Evolutionary conservation across 53 echinoderm and acorn worm genomes (phyloP), one percentile per base, ranked within the genome.

Genomic region (Paracentrotus lividus): DNA sequence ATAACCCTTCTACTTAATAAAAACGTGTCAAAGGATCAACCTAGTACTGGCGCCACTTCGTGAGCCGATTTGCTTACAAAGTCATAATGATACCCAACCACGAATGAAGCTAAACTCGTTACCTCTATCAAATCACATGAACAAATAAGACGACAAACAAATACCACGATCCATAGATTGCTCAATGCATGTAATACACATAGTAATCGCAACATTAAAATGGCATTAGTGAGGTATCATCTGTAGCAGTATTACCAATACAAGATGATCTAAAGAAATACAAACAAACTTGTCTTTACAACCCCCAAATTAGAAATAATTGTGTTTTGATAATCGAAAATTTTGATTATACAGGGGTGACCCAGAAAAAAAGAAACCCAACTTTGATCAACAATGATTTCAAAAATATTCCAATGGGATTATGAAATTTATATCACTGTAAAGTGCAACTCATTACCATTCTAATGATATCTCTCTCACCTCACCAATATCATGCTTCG

Each of bases 81-180:
- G 47, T 81, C 44, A 81, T 81, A 44, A 24, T 81, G 47, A 81
- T 81, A 81, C 10, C 47, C 10, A 45, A 47, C 16, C 20, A 45
- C 24, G 26, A 81, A 81, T 81, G 47, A 81, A 81, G 81, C 4
- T 47, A 81, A 81, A 45, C 81, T 81, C 81, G 81, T 81, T 49
- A 77, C 77, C 77, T 44, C 43, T n/a, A 81, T 81, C 49, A 81
- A 81, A 81, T 45, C 47, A 81, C 81, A 81, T 81, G 81, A 81
- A 47, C 81, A 81, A 81, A 81, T 27, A 81, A n/a, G 1, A 49
- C n/a, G n/a, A 44, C 26, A n/a, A 12, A n/a, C 42, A 44, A 81
- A 4, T 81, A 81, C 47, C 24, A 27, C 47, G n/a, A 81, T 76
- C 76, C 47, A 47, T 26, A 47, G 45, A 81, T 45, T 81, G 24